phyloP scores from a whole-genome alignment of 2,113 vertebrate species.

The Amblyopsis rosae region DNA sequence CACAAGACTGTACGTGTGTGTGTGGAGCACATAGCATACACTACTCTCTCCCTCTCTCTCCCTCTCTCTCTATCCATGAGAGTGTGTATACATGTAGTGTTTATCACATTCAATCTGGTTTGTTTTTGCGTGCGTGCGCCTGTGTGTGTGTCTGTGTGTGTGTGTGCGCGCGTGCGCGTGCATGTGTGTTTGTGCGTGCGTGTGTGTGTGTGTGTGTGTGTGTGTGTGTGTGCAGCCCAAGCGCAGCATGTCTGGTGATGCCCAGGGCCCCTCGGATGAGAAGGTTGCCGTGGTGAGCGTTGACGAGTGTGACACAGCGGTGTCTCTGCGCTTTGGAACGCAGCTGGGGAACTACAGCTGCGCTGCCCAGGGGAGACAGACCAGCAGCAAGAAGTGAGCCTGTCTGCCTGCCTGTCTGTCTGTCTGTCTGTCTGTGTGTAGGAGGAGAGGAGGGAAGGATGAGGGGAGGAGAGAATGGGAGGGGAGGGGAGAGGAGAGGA shows the following conservation, averaged over 20 bases:
- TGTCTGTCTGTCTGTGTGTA: background rate
- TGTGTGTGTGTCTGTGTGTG: background rate
- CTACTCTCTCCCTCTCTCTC: slow-evolving; percentile 10
- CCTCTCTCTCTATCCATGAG: background rate
- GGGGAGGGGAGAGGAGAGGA: too few species aligned
- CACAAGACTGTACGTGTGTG: slow-evolving; percentile 71
- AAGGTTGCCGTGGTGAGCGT: slow-evolving; percentile 93
- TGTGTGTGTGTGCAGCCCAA: slow-evolving; percentile 79
- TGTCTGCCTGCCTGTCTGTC: background rate
- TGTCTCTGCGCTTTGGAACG: slow-evolving; percentile 89
- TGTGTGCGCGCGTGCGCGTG: background rate
- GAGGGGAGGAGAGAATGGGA: too few species aligned
- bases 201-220: slow-evolving; percentile 15
- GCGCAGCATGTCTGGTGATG: slow-evolving; percentile 84
- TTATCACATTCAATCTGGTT: background rate
- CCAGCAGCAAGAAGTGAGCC: slow-evolving; percentile 96
- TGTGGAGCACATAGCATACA: slow-evolving; percentile 50
- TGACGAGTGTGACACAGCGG: slow-evolving; percentile 89
- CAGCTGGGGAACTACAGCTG: slow-evolving; percentile 96
- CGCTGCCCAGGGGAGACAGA: slow-evolving; percentile 91
- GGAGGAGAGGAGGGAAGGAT: too few species aligned
- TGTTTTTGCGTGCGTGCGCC: background rate
- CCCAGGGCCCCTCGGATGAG: slow-evolving; percentile 94
- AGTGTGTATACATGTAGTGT: background rate
- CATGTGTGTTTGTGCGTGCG: background rate